phyloP scores from a whole-genome alignment of 2,888 invertebrate species.

The Pyrrhosoma nymphula region DNA sequence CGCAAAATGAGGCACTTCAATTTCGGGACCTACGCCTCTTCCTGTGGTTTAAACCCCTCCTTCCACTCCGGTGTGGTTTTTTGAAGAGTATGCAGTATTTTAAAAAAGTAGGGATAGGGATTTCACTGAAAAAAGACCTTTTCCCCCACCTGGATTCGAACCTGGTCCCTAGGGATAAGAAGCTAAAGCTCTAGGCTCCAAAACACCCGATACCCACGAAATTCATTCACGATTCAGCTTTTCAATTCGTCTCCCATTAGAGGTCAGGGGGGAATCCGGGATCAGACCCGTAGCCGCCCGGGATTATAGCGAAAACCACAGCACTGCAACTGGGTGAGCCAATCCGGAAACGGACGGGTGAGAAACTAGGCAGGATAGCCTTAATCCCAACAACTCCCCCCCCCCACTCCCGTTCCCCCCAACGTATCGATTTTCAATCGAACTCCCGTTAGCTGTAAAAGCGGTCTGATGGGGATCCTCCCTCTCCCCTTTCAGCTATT shows the following conservation, averaged over 20 bases:
- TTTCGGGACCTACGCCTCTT: too few relatives aligned
- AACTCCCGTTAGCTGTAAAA: neutral
- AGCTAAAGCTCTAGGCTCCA: too few relatives aligned
- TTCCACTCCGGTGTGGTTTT: too few relatives aligned
- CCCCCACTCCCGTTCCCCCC: neutral
- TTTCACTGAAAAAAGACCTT: too few relatives aligned
- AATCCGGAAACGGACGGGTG: neutral
- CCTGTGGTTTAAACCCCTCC: too few relatives aligned
- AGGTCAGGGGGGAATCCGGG: neutral
- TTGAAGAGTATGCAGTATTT: too few relatives aligned
- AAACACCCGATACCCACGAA: too few relatives aligned
- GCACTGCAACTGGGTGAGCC: neutral
- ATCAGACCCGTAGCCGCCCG: neutral
- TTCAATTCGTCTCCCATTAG: neutral
- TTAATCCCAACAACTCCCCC: neutral
- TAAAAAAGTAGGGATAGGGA: too few relatives aligned
- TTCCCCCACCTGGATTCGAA: too few relatives aligned
- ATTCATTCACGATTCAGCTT: neutral
- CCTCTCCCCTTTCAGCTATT: neutral
- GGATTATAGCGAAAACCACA: neutral
- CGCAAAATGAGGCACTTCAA: too few relatives aligned
- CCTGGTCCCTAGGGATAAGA: too few relatives aligned
- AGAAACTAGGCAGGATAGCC: neutral
- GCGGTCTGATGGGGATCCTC: neutral
- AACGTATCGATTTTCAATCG: conserved; percentile 16